A percentile compares a stretch with the other conserved stretches of the same genome.
phyloP scores from a whole-genome alignment of 2,888 invertebrate genomes.

The Scaptomyza polygonia region DNA sequence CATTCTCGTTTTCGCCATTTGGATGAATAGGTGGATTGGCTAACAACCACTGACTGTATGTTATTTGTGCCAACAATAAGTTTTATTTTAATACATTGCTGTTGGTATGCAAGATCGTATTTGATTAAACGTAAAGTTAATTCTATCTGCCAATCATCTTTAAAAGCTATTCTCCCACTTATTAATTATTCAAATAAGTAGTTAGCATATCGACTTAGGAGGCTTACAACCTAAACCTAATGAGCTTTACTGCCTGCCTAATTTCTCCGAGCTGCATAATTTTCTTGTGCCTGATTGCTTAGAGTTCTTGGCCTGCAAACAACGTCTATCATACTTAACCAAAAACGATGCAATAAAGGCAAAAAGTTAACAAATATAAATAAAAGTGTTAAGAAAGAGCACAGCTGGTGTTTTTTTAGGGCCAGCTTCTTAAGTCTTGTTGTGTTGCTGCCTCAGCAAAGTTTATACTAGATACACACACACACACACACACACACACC shows the following conservation, averaged over 20 bases:
- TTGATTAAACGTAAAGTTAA: neutral
- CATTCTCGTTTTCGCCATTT: constrained; percentile 5
- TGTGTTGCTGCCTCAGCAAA: constrained; percentile 64
- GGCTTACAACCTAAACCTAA: neutral
- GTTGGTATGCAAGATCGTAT: neutral
- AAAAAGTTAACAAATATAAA: neutral
- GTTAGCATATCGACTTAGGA: too few relatives aligned
- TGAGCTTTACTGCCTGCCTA: neutral
- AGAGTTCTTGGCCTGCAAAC: neutral
- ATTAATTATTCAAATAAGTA: too few relatives aligned
- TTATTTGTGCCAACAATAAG: constrained; percentile 27
- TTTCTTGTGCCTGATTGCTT: neutral
- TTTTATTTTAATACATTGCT: constrained; percentile 16
- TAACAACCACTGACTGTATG: constrained; percentile 10
- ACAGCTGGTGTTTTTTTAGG: constrained; percentile 5
- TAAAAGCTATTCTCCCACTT: too few relatives aligned
- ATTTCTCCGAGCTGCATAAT: neutral
- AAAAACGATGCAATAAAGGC: neutral
- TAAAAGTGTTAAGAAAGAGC: neutral
- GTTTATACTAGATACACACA: constrained; percentile 14
- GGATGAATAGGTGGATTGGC: constrained; percentile 16
- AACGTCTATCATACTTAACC: neutral
- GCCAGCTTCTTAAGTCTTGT: constrained; percentile 17
- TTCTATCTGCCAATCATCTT: too few relatives aligned
- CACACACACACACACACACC: too few relatives aligned